Base-by-base conservation (phyloP, 2,888 invertebrate species). In the Torymus auratus region DNA sequence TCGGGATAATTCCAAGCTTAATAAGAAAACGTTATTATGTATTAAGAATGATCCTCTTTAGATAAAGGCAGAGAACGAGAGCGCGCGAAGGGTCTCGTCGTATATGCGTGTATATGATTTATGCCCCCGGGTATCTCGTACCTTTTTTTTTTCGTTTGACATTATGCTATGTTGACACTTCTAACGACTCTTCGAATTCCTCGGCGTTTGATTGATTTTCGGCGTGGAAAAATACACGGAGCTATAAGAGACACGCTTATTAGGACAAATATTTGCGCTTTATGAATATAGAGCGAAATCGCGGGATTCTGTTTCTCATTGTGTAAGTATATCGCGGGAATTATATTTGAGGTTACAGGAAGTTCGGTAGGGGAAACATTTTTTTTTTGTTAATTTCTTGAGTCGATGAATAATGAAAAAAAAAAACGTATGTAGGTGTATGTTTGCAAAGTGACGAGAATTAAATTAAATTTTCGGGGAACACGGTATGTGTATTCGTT, bases 1-100 rank as follows among this genome's bases (percentile, higher is more conserved):
- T 41, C 41, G 78, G 78, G 82, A 79, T 80, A 78, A 80, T 82
- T 83, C 82, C 69, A 70, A 14, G 65, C 77, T 84, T 84, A 83
- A 84, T 84, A 84, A 83, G 83, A 84, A 82, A 83, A 83, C 82
- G 83, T 84, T 84, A 84, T 84, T 84, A 84, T 80, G 82, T 83
- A 84, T 84, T 82, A 81, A 83, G 81, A 82, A 84, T 79, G 84
- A 84, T 83, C 81, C 84, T 81, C 76, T 84, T 83, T 83, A 81
- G 82, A 84, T 84, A 83, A 83, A 80, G 78, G 71, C 64, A 65
- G 58, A 52, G n/a, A n/a, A n/a, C 60, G 53, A 11, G 15, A 10
- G 7, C 7, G 7, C 7, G 7, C 41, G 41, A 7, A 41, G 7
- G 41, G 41, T 5, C 5, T 41, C 1, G 7, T 28, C 28, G 28